phyloP scores from a whole-genome alignment of 2,113 vertebrate species.

The Malurus melanocephalus region DNA sequence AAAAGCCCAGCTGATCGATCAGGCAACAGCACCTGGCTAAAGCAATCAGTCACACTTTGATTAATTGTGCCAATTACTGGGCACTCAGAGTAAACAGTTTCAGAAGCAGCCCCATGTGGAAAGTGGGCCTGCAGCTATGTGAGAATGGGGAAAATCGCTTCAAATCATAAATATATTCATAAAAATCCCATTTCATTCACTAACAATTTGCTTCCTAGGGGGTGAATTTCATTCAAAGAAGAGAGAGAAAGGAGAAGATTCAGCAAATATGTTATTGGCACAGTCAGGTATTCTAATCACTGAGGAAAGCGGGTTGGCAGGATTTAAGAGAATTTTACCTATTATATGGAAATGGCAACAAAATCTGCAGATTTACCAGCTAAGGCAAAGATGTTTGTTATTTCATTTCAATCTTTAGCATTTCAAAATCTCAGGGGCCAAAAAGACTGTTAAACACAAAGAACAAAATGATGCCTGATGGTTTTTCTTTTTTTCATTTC shows the following conservation, averaged over 20 bases:
- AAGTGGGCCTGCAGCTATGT: neutral
- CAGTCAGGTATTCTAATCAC: neutral
- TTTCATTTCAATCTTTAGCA: neutral
- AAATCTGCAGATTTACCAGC: neutral
- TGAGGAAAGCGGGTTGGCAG: neutral
- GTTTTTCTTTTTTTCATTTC: neutral
- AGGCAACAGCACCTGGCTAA: neutral
- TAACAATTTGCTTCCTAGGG: slow-evolving; percentile 21
- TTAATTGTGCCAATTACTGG: neutral
- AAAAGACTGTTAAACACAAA: neutral
- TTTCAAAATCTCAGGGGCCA: neutral
- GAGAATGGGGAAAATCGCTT: neutral
- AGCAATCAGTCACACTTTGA: neutral
- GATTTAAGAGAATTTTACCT: neutral
- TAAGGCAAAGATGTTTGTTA: neutral
- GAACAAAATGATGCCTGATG: neutral
- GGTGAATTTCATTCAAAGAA: neutral
- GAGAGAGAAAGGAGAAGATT: neutral
- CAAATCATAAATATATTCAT: slow-evolving; percentile 23
- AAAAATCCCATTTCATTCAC: slow-evolving; percentile 23
- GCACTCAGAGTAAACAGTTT: slow-evolving; percentile 19
- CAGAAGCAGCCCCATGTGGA: neutral
- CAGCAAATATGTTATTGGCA: neutral
- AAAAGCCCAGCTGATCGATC: neutral
- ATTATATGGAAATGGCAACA: neutral